A percentile compares a stretch with the other conserved stretches of the same genome.
phyloP scores from a whole-genome alignment of 2,888 invertebrate species.

The Seira musarum region DNA sequence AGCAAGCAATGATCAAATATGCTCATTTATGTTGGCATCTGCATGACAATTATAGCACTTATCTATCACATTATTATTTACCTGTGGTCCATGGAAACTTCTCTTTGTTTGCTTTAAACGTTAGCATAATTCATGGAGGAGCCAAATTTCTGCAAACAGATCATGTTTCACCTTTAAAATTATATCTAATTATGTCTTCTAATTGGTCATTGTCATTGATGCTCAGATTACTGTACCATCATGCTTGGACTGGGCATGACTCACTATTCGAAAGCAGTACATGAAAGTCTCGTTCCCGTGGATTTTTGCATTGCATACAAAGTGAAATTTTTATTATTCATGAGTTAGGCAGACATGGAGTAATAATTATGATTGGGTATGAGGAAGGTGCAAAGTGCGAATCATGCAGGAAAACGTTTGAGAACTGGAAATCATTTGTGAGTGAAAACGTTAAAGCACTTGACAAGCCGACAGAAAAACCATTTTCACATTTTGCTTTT shows the following conservation, averaged over 20 bases:
- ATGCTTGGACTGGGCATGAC: too few species aligned
- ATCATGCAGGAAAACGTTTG: neutral
- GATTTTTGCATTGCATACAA: neutral
- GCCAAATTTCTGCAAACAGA: too few species aligned
- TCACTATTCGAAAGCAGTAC: too few species aligned
- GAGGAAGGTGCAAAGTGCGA: neutral
- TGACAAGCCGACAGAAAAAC: neutral
- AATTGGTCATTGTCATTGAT: neutral
- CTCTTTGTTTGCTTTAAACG: neutral
- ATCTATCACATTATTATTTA: neutral
- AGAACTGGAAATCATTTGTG: neutral
- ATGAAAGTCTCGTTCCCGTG: neutral
- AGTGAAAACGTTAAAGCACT: neutral
- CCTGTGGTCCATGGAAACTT: neutral
- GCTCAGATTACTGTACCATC: too few species aligned
- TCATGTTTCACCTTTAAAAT: neutral
- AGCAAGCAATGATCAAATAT: too few species aligned
- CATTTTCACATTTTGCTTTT: too few species aligned
- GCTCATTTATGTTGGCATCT: neutral
- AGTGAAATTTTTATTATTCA: too few species aligned
- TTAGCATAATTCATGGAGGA: neutral
- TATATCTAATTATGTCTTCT: neutral
- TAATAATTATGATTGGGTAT: neutral
- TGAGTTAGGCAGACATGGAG: neutral
- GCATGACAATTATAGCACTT: neutral